Percentiles rank a stretch among this genome's conserved stretches.
Evolutionary conservation across 2,113 vertebrate genomes (phyloP).

Genomic region (Oreotrochilus melanogaster): DNA sequence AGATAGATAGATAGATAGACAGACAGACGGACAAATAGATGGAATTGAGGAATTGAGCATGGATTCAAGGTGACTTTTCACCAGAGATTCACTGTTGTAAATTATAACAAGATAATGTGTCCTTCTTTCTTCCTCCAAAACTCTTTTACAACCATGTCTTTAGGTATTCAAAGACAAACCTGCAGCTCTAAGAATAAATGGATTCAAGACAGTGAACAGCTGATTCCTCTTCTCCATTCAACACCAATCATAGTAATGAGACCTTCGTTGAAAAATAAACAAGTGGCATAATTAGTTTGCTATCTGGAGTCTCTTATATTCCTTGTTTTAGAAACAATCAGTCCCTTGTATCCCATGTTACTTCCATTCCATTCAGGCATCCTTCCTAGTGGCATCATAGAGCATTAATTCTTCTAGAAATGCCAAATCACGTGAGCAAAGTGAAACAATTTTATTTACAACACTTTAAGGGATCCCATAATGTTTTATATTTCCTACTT

Average conservation of each 20-base stretch:
- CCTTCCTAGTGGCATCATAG: neutral
- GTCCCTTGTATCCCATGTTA: neutral
- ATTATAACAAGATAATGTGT: neutral
- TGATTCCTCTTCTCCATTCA: neutral
- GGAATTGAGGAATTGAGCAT: neutral
- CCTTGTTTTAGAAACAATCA: conserved; percentile 12
- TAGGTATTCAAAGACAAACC: neutral
- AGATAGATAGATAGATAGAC: neutral
- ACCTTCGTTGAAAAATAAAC: neutral
- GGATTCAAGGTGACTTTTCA: neutral
- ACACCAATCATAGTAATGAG: neutral
- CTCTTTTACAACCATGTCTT: neutral
- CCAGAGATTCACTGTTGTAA: neutral
- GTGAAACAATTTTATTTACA: conserved; percentile 35
- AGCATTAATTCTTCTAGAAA: conserved; percentile 10
- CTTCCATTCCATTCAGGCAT: neutral
- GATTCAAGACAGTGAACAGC: neutral
- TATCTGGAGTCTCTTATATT: neutral
- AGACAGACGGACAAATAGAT: too few relatives aligned
- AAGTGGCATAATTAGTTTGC: conserved; percentile 7
- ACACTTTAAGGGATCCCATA: conserved; percentile 11
- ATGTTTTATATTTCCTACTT: conserved; percentile 32
- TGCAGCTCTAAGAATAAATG: neutral
- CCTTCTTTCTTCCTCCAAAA: neutral
- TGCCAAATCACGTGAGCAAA: conserved; percentile 14